A percentile compares a stretch with the other conserved stretches of the same genome.
These are phyloP conservation scores for Steinernema scapterisci DNA, from an alignment of 2,888 invertebrate species.

Conservation along the genomic window DNA sequence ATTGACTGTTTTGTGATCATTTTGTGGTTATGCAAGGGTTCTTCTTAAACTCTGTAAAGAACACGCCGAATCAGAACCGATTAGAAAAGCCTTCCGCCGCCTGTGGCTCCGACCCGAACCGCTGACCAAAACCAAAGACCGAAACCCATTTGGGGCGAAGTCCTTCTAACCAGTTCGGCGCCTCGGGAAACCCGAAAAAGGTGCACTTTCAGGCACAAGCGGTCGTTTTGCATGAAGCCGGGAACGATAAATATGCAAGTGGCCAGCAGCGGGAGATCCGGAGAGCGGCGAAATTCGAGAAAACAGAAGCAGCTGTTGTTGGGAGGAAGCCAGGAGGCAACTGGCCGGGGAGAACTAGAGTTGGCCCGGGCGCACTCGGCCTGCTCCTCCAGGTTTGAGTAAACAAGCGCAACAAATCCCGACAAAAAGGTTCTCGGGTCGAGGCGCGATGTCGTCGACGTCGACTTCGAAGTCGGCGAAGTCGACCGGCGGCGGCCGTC, in stretches of 20 bases:
- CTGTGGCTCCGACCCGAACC: background rate
- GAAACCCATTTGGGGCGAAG: background rate
- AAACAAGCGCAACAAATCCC: slow-evolving; percentile 22
- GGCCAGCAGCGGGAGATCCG: background rate
- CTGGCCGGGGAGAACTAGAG: background rate
- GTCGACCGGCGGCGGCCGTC: background rate
- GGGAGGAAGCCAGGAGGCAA: background rate
- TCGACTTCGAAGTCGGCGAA: slow-evolving; percentile 5
- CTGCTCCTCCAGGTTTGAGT: background rate
- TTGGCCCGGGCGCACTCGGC: background rate
- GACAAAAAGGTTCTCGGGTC: slow-evolving; percentile 16
- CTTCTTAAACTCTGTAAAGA: too few species aligned
- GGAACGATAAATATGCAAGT: slow-evolving; percentile 7
- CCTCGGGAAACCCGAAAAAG: background rate
- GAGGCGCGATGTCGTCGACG: slow-evolving; percentile 16
- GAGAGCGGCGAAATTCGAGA: background rate
- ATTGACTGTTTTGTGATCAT: too few species aligned
- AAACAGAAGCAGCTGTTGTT: slow-evolving; percentile 21
- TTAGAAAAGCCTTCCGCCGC: too few species aligned
- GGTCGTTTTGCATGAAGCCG: too few species aligned
- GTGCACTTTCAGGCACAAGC: too few species aligned
- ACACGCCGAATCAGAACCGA: too few species aligned
- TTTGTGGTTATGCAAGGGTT: too few species aligned
- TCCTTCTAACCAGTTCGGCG: background rate
- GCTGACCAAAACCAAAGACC: background rate